Evolutionary conservation across 2,113 vertebrate species (phyloP).

Genomic region (Lates calcarifer): DNA sequence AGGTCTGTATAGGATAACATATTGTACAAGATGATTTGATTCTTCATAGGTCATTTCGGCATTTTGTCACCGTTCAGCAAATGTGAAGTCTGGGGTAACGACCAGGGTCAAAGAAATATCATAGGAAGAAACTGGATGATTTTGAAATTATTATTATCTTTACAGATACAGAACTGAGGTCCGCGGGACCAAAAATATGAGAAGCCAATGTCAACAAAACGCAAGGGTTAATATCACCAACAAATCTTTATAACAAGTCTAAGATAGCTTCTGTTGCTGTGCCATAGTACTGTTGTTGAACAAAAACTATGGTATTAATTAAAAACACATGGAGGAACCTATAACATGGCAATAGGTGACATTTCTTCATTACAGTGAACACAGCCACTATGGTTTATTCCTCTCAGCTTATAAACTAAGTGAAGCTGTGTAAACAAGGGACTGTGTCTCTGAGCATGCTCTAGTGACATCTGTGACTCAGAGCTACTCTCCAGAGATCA

Average conservation of each 20-base stretch:
- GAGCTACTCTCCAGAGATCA: conserved; percentile 41
- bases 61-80: no score
- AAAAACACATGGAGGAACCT: conserved; percentile 17
- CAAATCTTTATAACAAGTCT: conserved; percentile 13
- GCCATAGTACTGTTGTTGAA: not conserved
- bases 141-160: not conserved
- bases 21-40: no score
- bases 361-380: conserved; percentile 19
- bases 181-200: conserved; percentile 2
- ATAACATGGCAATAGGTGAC: not conserved
- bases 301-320: conserved; percentile 1
- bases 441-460: conserved; percentile 53
- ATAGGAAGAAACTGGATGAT: not conserved
- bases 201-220: conserved; percentile 3
- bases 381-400: conserved; percentile 6
- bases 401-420: conserved; percentile 26
- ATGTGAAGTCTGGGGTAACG: not conserved
- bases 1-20: no score
- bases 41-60: no score
- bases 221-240: conserved; percentile 4
- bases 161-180: not conserved
- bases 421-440: conserved; percentile 33
- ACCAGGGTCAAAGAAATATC: not conserved
- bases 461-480: conserved; percentile 50
- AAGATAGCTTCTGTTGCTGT: not conserved